phyloP scores from a whole-genome alignment of 2,113 vertebrate species.

The Oryzias woworae region DNA sequence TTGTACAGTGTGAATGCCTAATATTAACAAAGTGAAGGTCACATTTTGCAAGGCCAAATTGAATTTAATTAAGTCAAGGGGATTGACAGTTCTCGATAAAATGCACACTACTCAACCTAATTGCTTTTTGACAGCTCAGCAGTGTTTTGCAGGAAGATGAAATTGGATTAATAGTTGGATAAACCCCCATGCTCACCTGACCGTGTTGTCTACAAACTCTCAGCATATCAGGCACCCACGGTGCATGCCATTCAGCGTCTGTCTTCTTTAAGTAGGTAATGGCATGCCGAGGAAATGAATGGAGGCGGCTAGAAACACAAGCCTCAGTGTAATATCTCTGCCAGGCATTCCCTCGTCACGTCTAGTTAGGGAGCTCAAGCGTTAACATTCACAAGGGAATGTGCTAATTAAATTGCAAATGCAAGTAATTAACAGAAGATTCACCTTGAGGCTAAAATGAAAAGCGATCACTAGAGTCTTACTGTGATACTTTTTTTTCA shows the following conservation, averaged over 20 bases:
- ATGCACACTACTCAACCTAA: slow-evolving; percentile 74
- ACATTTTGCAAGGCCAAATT: slow-evolving; percentile 54
- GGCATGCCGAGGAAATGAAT: not conserved
- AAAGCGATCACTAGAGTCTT: slow-evolving; percentile 39
- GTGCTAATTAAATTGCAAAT: slow-evolving; percentile 73
- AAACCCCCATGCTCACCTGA: slow-evolving; percentile 37
- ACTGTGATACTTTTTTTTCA: slow-evolving; percentile 22
- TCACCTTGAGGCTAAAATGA: slow-evolving; percentile 51
- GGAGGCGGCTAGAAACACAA: slow-evolving; percentile 2
- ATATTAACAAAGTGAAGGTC: slow-evolving; percentile 78
- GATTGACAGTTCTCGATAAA: slow-evolving; percentile 78
- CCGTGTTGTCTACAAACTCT: slow-evolving; percentile 27
- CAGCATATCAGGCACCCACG: slow-evolving; percentile 17
- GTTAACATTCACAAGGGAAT: slow-evolving; percentile 53
- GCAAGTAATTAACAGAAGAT: slow-evolving; percentile 71
- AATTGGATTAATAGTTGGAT: slow-evolving; percentile 73
- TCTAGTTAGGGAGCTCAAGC: slow-evolving; percentile 43
- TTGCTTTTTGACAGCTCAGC: slow-evolving; percentile 79
- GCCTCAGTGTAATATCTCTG: slow-evolving; percentile 24
- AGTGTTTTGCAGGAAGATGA: slow-evolving; percentile 70
- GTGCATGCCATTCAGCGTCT: slow-evolving; percentile 29
- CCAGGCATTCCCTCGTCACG: slow-evolving; percentile 27
- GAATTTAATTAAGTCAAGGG: slow-evolving; percentile 73
- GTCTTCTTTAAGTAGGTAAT: not conserved
- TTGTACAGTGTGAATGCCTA: slow-evolving; percentile 34